Percentiles rank a stretch among this genome's conserved stretches.
These are phyloP conservation scores for Bergia sp. DNA, from an alignment of 92 coral and sea anemone species.

Conservation along the genomic window DNA sequence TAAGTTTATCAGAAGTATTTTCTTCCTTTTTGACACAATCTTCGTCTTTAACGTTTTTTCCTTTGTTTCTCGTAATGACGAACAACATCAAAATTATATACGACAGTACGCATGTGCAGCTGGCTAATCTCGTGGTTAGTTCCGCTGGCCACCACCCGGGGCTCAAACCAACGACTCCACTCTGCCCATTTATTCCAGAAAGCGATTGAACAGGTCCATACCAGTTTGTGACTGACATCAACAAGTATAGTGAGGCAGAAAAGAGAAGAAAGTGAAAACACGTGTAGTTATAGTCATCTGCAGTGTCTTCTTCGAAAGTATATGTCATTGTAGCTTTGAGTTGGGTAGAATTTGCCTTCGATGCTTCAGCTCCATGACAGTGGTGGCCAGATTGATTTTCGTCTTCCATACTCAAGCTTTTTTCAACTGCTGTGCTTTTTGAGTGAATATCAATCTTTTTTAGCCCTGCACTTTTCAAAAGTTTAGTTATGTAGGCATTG, in stretches of 20 bases:
- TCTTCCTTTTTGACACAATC: neutral
- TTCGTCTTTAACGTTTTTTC: neutral
- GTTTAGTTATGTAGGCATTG: constrained; percentile 23
- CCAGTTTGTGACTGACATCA: constrained; percentile 60
- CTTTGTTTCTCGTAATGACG: constrained; percentile 29
- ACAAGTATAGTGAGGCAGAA: constrained; percentile 53
- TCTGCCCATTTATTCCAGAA: neutral
- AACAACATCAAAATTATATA: constrained; percentile 54
- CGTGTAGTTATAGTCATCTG: constrained; percentile 43
- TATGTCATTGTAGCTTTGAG: constrained; percentile 27
- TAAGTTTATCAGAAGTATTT: too few relatives aligned
- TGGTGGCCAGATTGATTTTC: neutral
- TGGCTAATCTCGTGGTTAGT: constrained; percentile 30
- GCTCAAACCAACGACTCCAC: constrained; percentile 23
- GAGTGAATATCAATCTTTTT: neutral
- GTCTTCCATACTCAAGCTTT: neutral
- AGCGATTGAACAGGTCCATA: constrained; percentile 44
- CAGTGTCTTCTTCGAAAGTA: constrained; percentile 13
- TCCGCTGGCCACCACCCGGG: constrained; percentile 58
- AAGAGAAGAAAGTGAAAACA: constrained; percentile 48
- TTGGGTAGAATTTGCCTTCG: neutral
- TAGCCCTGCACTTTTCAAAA: neutral
- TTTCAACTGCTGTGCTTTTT: neutral
- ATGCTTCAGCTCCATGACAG: neutral
- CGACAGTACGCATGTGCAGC: constrained; percentile 44